These are phyloP conservation scores for Laticauda laticaudata DNA, from an alignment of 2,113 vertebrate species.

Conservation along the genomic window DNA sequence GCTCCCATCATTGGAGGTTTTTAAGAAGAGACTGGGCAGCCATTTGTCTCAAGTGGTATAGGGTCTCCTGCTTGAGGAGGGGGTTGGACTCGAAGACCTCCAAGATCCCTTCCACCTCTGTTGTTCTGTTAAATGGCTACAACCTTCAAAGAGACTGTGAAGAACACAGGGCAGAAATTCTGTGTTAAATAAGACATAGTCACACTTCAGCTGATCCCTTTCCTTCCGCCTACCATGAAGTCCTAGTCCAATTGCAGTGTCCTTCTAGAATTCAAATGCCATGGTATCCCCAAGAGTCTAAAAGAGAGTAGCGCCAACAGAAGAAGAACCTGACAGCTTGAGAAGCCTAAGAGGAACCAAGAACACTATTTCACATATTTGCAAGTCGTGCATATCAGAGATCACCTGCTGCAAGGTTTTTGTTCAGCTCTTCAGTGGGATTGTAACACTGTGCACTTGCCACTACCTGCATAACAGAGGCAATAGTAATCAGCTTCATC, in stretches of 20 bases:
- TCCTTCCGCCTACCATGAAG: neutral
- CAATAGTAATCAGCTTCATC: neutral
- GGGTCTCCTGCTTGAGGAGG: neutral
- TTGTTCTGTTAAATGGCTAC: neutral
- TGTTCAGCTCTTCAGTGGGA: neutral
- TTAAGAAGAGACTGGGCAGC: too few species aligned
- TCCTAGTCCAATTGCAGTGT: neutral
- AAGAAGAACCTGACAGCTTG: too few species aligned
- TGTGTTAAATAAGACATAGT: neutral
- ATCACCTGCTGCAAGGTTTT: neutral
- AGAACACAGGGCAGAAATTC: neutral
- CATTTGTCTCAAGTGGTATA: too few species aligned
- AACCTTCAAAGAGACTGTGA: neutral
- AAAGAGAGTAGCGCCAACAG: too few species aligned
- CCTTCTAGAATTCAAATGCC: neutral
- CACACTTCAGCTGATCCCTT: neutral
- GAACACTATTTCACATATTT: neutral
- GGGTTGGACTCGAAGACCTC: neutral
- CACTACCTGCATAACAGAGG: accelerated
- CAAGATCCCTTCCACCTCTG: neutral
- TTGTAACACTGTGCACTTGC: neutral
- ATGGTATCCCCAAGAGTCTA: too few species aligned
- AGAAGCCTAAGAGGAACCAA: too few species aligned
- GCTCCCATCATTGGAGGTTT: too few species aligned
- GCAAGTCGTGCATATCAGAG: neutral